These are phyloP conservation scores for Gorsachius magnificus DNA, from an alignment of 2,797 vertebrate species.

Conservation along the genomic window DNA sequence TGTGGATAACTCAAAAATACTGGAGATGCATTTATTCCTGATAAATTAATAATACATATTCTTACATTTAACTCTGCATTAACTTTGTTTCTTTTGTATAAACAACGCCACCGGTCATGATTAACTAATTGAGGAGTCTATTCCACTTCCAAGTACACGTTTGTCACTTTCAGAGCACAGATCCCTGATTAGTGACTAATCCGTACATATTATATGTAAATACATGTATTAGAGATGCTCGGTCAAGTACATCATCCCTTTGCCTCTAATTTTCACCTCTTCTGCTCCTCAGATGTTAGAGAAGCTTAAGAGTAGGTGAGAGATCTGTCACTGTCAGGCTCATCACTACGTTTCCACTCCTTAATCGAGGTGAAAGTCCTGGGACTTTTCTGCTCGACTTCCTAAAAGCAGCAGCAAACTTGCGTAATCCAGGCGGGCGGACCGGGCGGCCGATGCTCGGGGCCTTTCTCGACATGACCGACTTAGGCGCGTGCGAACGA, in stretches of 20 bases:
- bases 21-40: not conserved
- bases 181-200: not conserved
- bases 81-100: not conserved
- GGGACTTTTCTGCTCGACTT: not conserved
- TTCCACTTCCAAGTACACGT: not conserved
- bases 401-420: not conserved
- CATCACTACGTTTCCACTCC: not conserved
- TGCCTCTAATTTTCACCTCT: not conserved
- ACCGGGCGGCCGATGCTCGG: not conserved
- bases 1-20: not conserved
- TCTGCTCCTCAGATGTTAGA: not conserved
- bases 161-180: not conserved
- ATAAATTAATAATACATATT: not conserved
- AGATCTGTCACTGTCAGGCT: not conserved
- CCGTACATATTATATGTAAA: not conserved
- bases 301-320: not conserved
- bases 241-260: not conserved
- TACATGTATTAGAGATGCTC: not conserved
- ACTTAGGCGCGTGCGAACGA: too few relatives aligned
- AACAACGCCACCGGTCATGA: fast-evolving
- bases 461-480: too few relatives aligned
- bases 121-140: not conserved
- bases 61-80: not conserved
- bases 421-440: not conserved
- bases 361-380: too few relatives aligned